Evolutionary conservation across 2,113 vertebrate genomes (phyloP).

Genomic region (Pungitius pungitius): DNA sequence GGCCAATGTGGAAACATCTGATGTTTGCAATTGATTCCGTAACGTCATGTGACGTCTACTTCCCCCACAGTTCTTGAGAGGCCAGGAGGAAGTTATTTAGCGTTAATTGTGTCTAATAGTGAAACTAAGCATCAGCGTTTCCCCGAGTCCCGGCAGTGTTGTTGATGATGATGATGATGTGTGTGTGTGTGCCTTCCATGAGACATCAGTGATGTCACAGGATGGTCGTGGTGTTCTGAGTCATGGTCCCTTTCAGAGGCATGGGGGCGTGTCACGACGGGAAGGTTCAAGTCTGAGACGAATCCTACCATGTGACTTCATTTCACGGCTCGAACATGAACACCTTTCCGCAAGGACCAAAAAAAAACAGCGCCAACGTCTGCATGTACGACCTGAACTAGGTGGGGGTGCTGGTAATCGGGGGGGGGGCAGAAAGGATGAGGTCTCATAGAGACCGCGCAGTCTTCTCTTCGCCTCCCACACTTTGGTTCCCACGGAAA

Average conservation of each 20-base stretch:
- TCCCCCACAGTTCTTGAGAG: neutral
- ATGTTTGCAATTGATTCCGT: neutral
- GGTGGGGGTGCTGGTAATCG: too few species aligned
- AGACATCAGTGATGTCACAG: too few species aligned
- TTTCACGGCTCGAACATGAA: too few species aligned
- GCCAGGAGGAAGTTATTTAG: constrained; percentile 23
- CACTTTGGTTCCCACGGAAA: constrained; percentile 36
- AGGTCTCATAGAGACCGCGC: too few species aligned
- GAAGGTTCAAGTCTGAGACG: neutral
- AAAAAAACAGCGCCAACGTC: too few species aligned
- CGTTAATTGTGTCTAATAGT: neutral
- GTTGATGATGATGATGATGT: constrained; percentile 15
- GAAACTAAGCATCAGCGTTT: constrained; percentile 41
- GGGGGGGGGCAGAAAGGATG: too few species aligned
- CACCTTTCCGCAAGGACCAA: too few species aligned
- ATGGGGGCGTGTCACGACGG: neutral
- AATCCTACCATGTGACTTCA: neutral
- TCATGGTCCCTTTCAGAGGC: neutral
- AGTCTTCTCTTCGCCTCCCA: constrained; percentile 8
- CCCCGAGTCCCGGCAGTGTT: neutral
- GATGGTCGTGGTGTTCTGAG: too few species aligned
- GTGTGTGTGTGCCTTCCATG: too few species aligned
- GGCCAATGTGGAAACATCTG: constrained; percentile 17
- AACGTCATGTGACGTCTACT: neutral
- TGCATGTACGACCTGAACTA: too few species aligned